These are phyloP conservation scores for Meles meles DNA, from an alignment of 2,113 vertebrate species.

Conservation along the genomic window DNA sequence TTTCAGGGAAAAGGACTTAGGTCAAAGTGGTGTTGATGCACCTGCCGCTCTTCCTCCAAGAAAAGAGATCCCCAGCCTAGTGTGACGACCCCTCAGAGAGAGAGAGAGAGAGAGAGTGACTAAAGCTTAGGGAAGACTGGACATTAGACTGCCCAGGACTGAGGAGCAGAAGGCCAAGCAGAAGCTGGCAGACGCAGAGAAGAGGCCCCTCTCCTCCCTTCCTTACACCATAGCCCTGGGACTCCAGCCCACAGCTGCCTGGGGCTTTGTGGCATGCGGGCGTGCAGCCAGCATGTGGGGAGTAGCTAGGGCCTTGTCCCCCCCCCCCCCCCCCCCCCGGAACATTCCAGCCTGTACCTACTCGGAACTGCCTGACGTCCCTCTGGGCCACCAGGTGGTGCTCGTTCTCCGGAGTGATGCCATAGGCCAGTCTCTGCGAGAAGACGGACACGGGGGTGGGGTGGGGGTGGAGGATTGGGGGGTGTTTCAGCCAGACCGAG, in stretches of 20 bases:
- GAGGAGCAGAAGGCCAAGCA: background rate
- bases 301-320: background rate
- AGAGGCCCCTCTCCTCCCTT: background rate
- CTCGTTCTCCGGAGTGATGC: slow-evolving; percentile 96
- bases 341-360: slow-evolving; percentile 60
- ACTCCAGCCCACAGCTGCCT: background rate
- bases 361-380: slow-evolving; percentile 94
- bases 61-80: background rate
- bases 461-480: too few species aligned
- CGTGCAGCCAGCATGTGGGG: background rate
- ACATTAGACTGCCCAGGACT: background rate
- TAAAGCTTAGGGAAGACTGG: background rate
- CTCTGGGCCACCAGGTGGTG: slow-evolving; percentile 93
- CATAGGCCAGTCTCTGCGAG: slow-evolving; percentile 94
- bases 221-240: rapidly evolving
- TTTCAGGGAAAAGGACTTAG: background rate
- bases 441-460: background rate
- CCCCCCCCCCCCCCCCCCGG: rapidly evolving
- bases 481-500: background rate
- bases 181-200: background rate
- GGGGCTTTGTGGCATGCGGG: background rate
- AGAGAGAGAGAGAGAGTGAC: background rate
- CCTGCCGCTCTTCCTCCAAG: background rate
- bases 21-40: background rate
- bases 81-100: background rate